Evolutionary conservation across 2,797 vertebrate species (phyloP), one percentile per base, ranked within the genome.

Genomic region (Poecilia gillii): DNA sequence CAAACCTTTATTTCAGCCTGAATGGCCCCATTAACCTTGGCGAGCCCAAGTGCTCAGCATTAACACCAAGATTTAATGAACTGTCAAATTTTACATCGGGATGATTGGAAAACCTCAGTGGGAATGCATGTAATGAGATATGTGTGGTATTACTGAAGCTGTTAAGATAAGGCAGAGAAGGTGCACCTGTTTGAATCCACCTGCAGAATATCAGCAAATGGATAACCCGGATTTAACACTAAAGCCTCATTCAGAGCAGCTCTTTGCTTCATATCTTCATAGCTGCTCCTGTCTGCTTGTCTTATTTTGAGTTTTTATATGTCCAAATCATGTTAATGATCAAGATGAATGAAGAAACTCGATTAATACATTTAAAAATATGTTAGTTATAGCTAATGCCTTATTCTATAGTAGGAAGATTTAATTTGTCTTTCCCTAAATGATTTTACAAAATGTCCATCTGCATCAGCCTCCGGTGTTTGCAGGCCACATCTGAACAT

Each of bases 1-100:
- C 70, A 59, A 74, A 80, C 45, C 80, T 88, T 88, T 76, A 88
- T 14, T 59, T 75, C 84, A 74, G 70, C 80, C 16, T 33, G 57
- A 84, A 84, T 25, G 81, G 88, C 83, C 83, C 89, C 85, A 87
- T 92, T 90, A 91, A 91, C 88, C 88, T 86, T 51, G 77, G 80
- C 53, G 62, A 55, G 80, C 74, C 78, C 78, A 72, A 39, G 43
- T 46, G 39, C 83, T 81, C 75, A 0, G 23, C 43, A 76, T 79
- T 81, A 88, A 83, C 84, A 57, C 11, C 36, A 28, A 76, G 33
- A 82, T 87, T 89, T 91, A 91, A 88, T 88, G 79, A 90, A 83
- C 53, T 90, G 85, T 87, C 85, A 87, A 70, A 87, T 78, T 76
- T 81, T 79, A 81, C 46, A 39, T 62, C 39, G 31, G 73, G 45